These are phyloP conservation scores for Pyrrhosoma nymphula DNA, from an alignment of 2,888 invertebrate species.

Conservation along the genomic window DNA sequence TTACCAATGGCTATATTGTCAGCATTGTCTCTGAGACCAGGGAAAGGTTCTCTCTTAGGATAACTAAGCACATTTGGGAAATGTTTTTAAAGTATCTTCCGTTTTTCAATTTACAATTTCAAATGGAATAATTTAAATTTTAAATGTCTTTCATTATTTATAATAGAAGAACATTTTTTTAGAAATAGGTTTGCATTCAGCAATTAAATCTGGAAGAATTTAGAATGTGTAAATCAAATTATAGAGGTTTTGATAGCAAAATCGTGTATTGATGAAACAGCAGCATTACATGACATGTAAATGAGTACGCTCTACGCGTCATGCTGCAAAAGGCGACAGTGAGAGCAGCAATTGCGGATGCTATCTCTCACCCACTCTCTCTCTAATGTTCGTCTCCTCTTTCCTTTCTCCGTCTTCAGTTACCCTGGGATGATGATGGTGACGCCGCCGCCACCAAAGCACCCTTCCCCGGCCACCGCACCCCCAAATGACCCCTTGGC, in stretches of 20 bases:
- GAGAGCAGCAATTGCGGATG: too few species aligned
- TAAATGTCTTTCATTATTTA: too few species aligned
- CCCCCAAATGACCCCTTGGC: not conserved
- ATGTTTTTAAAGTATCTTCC: too few species aligned
- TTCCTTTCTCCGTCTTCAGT: conserved; percentile 1
- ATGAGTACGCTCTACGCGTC: too few species aligned
- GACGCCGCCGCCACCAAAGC: not conserved
- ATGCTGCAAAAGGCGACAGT: too few species aligned
- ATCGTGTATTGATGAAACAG: not conserved
- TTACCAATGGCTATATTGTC: not conserved
- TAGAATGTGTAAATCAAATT: not conserved
- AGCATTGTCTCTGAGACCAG: not conserved
- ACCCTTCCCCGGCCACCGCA: not conserved
- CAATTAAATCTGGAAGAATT: not conserved
- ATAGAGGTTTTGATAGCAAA: not conserved
- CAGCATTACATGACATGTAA: too few species aligned
- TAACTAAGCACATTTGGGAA: not conserved
- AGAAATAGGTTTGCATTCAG: not conserved
- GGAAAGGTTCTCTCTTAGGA: not conserved
- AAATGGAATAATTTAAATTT: not conserved
- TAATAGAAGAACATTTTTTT: not conserved
- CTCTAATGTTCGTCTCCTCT: conserved; percentile 69
- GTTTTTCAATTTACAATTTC: not conserved
- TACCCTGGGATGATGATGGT: conserved; percentile 40
- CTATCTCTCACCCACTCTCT: not conserved